phyloP scores from a whole-genome alignment of 1,140 invertebrate genomes.

The Bilobella aurantiaca region DNA sequence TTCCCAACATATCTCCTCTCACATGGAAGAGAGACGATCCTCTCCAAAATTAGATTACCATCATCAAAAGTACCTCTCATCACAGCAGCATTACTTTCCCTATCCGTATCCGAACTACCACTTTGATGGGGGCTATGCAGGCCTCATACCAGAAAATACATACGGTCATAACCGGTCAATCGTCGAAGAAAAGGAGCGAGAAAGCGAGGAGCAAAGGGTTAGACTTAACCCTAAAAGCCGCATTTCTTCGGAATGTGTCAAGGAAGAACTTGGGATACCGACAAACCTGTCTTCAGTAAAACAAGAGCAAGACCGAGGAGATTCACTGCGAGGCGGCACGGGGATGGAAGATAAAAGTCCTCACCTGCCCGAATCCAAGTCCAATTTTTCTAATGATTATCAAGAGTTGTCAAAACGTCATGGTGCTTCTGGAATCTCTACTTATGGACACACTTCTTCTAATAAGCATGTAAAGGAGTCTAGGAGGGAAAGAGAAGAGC shows the following conservation, averaged over 20 bases:
- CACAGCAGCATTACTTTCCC: slow-evolving; percentile 23
- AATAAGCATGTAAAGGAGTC: slow-evolving; percentile 33
- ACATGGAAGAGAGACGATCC: slow-evolving; percentile 9
- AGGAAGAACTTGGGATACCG: background rate
- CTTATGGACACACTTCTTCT: too few species aligned
- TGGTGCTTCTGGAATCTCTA: too few species aligned
- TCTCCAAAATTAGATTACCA: slow-evolving; percentile 33
- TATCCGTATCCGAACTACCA: slow-evolving; percentile 30
- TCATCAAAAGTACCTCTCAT: slow-evolving; percentile 24
- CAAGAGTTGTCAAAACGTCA: slow-evolving; percentile 25
- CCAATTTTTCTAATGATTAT: slow-evolving; percentile 21
- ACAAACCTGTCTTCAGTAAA: background rate
- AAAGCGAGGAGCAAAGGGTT: slow-evolving; percentile 5
- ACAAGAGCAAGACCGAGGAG: background rate
- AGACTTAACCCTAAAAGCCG: background rate
- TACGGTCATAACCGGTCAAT: slow-evolving; percentile 10
- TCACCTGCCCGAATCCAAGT: slow-evolving; percentile 17
- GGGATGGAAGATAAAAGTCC: slow-evolving; percentile 15
- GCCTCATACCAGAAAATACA: slow-evolving; percentile 38
- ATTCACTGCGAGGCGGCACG: slow-evolving; percentile 3
- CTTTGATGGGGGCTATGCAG: slow-evolving; percentile 20
- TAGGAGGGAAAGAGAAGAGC: slow-evolving; percentile 12
- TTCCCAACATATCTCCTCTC: background rate
- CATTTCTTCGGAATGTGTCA: background rate
- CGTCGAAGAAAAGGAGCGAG: slow-evolving; percentile 28